Evolutionary conservation across 1,140 invertebrate species (phyloP), one percentile per base, ranked within the genome.

Genomic region (Sweltsa coloradensis): DNA sequence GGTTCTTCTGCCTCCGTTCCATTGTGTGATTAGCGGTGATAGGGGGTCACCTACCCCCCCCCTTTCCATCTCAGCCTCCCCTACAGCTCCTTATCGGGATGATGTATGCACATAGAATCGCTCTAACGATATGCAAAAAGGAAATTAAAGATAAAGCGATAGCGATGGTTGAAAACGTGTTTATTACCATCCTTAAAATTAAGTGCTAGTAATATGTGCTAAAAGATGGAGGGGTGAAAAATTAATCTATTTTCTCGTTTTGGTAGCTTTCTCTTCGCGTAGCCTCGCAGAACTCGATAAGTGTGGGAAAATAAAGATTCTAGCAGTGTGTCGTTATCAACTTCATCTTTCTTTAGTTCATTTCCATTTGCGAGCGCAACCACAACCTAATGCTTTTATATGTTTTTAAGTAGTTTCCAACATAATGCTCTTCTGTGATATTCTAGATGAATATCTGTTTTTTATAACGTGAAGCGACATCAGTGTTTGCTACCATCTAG

Each of bases 71-170:
- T 18, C 7, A 19, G 7, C 6, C 14, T 11, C 9, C 6, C 26
- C 27, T 11, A 14, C 7, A 19, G 7, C 6, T 13, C 9, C 34
- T 58, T 59, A 61, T 61, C 60, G 58, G 49, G 52, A 56, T 61
- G 58, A 60, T 61, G 60, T 57, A 61, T 61, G 57, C 56, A 53
- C 53, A 49, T 52, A 51, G 41, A 55, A 60, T 60, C 54, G 57
- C 57, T 55, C 26, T 44, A 55, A 57, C 58, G 58, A 60, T 61
- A 61, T 57, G 58, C 58, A 57, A 58, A 59, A 57, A 59, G 60
- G 60, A 61, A 61, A 61, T 61, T 61, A 61, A 60, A 61, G 60
- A 61, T 61, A 50, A 37, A 41, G 31, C 55, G 60, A 61, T 61
- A 61, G 57, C 55, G 50, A n/a, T 13, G 13, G 26, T 18, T 31